Base-by-base conservation (phyloP, 1,140 invertebrate species). In the Drosophila gunungcola region DNA sequence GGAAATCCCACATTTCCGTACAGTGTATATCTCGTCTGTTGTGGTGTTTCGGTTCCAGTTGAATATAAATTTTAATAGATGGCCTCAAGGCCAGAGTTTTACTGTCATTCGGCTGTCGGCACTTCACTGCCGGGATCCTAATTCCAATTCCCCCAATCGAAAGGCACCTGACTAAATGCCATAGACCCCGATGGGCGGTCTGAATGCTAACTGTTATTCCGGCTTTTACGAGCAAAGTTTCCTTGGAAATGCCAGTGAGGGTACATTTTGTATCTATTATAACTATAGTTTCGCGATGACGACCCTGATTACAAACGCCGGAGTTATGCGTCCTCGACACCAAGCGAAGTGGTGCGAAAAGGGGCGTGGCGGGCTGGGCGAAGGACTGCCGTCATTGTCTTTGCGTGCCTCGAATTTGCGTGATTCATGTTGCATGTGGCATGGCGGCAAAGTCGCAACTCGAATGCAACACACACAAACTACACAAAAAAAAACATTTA, bases 181-280 rank as follows among this genome's bases (percentile, higher is more conserved):
- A 38, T 39, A 63, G 48, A 79, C 55, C 53, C 34, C 16, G 32
- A 39, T 41, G 48, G 64, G 21, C 64, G 21, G 42, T 25, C 32
- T 67, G 64, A 67, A 32, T 42, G 52, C 57, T 75, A 67, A 76
- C 72, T 78, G 51, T 58, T 64, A 53, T 83, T 69, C 46, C 16
- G 61, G 48, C 61, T 86, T 82, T 82, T 82, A 86, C 77, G 74
- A 75, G 57, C 51, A 68, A 86, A 86, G 82, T 86, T 86, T 86
- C 82, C 82, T 88, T 86, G 82, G 82, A 82, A 86, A 85, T 85
- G 73, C 64, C 61, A 60, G 29, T 29, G 39, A 34, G 39, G 29
- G 56, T 43, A 53, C 38, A 42, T 21, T 58, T 73, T 45, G 38
- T 75, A 85, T 70, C 73, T 85, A 51, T 78, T 78, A 86, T 78